Conservation (phyloP, 2,888 invertebrate species). For the Itoplectis maculator region DNA sequence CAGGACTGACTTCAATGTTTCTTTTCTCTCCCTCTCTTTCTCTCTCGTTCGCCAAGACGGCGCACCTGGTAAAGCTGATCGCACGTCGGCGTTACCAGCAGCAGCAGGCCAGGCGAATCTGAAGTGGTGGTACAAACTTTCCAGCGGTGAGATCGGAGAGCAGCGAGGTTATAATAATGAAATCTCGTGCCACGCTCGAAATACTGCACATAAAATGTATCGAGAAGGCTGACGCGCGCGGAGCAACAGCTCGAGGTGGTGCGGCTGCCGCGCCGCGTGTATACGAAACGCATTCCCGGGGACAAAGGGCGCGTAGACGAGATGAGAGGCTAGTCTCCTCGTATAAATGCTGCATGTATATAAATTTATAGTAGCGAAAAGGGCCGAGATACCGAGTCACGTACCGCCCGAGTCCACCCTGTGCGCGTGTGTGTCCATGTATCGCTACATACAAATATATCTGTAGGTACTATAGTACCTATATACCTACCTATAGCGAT, state of each 20-base stretch:
- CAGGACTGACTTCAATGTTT: conserved; percentile 36
- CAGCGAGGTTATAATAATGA: conserved; percentile 53
- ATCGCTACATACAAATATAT: conserved; percentile 7
- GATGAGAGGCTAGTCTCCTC: conserved; percentile 34
- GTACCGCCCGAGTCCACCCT: neutral
- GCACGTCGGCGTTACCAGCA: conserved; percentile 11
- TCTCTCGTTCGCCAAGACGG: neutral
- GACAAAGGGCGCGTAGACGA: conserved; percentile 42
- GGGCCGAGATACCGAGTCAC: conserved; percentile 20
- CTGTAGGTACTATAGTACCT: conserved; percentile 59
- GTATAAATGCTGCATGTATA: conserved; percentile 30
- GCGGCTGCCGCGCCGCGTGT: neutral
- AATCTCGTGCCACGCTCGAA: conserved; percentile 47
- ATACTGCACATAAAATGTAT: conserved; percentile 53
- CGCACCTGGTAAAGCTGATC: conserved; percentile 25
- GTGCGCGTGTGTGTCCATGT: neutral
- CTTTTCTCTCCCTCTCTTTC: conserved; percentile 5
- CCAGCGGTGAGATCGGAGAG: conserved; percentile 28
- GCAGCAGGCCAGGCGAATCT: conserved; percentile 26
- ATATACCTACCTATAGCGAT: conserved; percentile 65
- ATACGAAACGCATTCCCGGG: conserved; percentile 13
- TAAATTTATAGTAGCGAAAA: conserved; percentile 35
- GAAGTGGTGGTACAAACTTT: conserved; percentile 40
- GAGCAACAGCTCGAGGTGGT: neutral
- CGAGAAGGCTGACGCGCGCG: conserved; percentile 18